A percentile compares a stretch with the other conserved stretches of the same genome.
These are phyloP conservation scores for Chrysogorgia sp. DNA, from an alignment of 92 coral and sea anemone species.

Conservation along the genomic window DNA sequence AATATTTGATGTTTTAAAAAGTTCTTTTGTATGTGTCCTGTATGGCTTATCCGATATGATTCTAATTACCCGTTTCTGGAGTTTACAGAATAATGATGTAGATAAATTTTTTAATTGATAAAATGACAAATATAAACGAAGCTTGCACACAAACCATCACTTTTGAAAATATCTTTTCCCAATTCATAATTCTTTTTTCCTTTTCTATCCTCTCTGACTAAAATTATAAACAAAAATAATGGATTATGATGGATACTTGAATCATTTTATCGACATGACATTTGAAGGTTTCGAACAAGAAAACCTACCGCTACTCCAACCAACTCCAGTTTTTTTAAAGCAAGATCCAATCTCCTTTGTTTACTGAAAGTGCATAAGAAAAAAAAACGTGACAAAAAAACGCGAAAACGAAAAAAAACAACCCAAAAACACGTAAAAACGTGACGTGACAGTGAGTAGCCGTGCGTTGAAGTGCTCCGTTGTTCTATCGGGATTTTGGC, in stretches of 20 bases:
- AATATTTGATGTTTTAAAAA: too few relatives aligned
- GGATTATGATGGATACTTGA: neutral
- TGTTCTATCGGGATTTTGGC: too few relatives aligned
- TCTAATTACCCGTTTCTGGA: too few relatives aligned
- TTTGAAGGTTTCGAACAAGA: neutral
- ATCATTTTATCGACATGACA: neutral
- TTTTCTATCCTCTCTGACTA: conserved; percentile 94
- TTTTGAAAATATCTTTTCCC: conserved; percentile 95
- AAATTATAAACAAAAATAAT: neutral
- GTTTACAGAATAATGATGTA: too few relatives aligned
- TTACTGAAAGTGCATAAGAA: conserved; percentile 68
- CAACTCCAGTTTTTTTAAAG: conserved; percentile 88
- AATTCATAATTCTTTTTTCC: conserved; percentile 85
- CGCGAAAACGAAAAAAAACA: too few relatives aligned
- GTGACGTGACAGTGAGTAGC: too few relatives aligned
- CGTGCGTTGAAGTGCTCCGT: too few relatives aligned
- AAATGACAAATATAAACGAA: too few relatives aligned
- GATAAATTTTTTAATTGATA: too few relatives aligned
- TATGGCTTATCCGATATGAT: too few relatives aligned
- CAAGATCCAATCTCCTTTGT: conserved; percentile 93
- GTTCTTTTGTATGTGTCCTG: too few relatives aligned
- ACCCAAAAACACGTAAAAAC: too few relatives aligned
- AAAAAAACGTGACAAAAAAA: neutral
- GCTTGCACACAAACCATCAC: conserved; percentile 73
- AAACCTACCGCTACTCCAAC: conserved; percentile 92